These are phyloP conservation scores for Telenomus remus DNA, from an alignment of 1,140 invertebrate genomes.

Conservation along the genomic window DNA sequence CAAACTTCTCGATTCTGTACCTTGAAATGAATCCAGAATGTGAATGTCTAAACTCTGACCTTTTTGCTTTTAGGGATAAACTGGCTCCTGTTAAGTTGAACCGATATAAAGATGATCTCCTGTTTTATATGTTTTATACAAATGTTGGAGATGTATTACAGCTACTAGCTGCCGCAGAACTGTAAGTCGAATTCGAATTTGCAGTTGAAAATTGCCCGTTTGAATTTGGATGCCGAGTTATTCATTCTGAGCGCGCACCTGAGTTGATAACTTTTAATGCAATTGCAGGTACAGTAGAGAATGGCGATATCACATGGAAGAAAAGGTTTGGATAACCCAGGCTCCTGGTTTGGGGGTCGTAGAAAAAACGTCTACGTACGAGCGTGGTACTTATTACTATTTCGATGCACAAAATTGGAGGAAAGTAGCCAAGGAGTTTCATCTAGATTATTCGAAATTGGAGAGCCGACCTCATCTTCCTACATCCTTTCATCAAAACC, in stretches of 20 bases:
- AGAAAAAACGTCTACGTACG: constrained; percentile 96
- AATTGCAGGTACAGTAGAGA: constrained; percentile 91
- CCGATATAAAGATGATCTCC: constrained; percentile 98
- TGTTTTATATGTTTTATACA: constrained; percentile 99
- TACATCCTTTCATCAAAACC: constrained; percentile 71
- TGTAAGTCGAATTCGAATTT: constrained; percentile 89
- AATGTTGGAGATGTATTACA: constrained; percentile 98
- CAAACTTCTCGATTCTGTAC: no score
- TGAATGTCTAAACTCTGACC: no score
- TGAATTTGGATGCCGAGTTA: not conserved
- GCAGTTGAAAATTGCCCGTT: no score
- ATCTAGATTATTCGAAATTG: constrained; percentile 97
- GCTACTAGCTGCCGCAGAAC: constrained; percentile 94
- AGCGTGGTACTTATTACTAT: constrained; percentile 98
- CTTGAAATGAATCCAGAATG: no score
- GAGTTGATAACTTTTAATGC: not conserved
- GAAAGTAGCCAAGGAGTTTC: constrained; percentile 96
- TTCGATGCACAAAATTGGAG: constrained; percentile 98
- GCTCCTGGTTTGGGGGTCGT: constrained; percentile 93
- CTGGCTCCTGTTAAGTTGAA: constrained; percentile 95
- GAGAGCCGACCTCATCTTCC: constrained; percentile 87
- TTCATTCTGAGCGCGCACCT: not conserved
- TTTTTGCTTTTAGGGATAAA: constrained; percentile 83
- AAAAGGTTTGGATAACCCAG: constrained; percentile 99
- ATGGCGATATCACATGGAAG: constrained; percentile 99